These are phyloP conservation scores for Chamaedrilus cognettii DNA, from an alignment of 2,888 invertebrate genomes.

Conservation along the genomic window DNA sequence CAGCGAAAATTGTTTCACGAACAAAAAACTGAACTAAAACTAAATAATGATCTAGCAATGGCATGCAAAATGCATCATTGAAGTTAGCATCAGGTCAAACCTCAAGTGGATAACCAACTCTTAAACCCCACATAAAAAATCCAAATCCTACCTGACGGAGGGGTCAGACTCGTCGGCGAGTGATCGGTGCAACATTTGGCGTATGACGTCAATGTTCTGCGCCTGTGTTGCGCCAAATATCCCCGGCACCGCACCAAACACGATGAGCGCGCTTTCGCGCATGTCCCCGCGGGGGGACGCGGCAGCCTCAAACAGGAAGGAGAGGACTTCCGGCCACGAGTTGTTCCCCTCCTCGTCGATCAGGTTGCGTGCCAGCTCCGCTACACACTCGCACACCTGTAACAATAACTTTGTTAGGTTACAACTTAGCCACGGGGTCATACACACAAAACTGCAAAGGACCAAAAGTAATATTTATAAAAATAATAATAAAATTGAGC, in stretches of 20 bases:
- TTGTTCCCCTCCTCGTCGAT: slow-evolving; percentile 91
- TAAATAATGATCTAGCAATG: too few species aligned
- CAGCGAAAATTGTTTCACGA: too few species aligned
- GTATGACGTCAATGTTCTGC: slow-evolving; percentile 88
- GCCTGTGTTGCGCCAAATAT: slow-evolving; percentile 95
- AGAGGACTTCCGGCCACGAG: slow-evolving; percentile 93
- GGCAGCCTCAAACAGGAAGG: slow-evolving; percentile 92
- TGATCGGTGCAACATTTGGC: slow-evolving; percentile 89
- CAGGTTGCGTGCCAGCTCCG: slow-evolving; percentile 88
- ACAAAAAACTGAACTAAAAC: too few species aligned
- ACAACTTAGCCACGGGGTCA: too few species aligned
- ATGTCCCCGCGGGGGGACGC: slow-evolving; percentile 70
- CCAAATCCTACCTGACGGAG: slow-evolving; percentile 66
- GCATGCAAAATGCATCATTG: too few species aligned
- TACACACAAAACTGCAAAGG: too few species aligned
- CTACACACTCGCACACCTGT: slow-evolving; percentile 93
- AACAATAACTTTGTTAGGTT: too few species aligned
- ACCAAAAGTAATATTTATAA: too few species aligned
- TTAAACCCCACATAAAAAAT: too few species aligned
- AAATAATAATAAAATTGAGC: too few species aligned
- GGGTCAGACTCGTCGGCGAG: slow-evolving; percentile 73
- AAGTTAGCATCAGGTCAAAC: too few species aligned
- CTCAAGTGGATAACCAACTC: too few species aligned
- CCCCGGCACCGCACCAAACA: slow-evolving; percentile 82
- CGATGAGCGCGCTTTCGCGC: neutral